phyloP scores from a whole-genome alignment of 2,113 vertebrate species.

The Fulmarus glacialis region DNA sequence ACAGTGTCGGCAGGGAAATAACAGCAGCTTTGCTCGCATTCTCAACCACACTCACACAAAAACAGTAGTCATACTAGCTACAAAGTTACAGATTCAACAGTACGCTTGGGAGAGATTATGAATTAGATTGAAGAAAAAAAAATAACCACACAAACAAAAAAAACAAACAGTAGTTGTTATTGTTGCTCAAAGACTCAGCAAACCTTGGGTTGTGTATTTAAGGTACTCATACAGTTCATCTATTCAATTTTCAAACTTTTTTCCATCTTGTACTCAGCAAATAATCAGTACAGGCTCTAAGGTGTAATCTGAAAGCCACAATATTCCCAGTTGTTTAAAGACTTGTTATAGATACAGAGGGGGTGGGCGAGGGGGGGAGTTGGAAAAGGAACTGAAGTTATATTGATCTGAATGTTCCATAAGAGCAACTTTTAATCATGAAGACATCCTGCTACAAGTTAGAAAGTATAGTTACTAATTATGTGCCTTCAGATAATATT shows the following conservation, averaged over 20 bases:
- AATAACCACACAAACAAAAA: not conserved
- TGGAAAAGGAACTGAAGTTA: not conserved
- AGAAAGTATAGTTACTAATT: not conserved
- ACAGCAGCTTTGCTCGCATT: not conserved
- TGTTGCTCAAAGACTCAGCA: not conserved
- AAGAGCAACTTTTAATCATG: not conserved
- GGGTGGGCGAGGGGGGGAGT: accelerated
- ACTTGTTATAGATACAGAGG: not conserved
- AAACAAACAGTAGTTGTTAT: not conserved
- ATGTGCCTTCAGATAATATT: not conserved
- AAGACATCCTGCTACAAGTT: not conserved
- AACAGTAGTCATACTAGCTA: not conserved
- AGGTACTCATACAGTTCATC: not conserved
- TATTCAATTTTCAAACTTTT: not conserved
- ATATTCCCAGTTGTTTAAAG: not conserved
- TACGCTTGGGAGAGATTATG: not conserved
- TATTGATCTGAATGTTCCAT: not conserved
- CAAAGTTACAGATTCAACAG: not conserved
- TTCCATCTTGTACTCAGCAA: not conserved
- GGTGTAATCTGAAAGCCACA: not conserved
- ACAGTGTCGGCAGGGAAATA: not conserved
- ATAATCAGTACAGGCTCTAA: not conserved
- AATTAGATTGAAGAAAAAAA: not conserved
- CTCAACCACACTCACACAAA: not conserved
- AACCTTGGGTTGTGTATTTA: not conserved